Evolutionary conservation across 2,888 invertebrate genomes (phyloP).

Genomic region (Scrobipalpa costella): DNA sequence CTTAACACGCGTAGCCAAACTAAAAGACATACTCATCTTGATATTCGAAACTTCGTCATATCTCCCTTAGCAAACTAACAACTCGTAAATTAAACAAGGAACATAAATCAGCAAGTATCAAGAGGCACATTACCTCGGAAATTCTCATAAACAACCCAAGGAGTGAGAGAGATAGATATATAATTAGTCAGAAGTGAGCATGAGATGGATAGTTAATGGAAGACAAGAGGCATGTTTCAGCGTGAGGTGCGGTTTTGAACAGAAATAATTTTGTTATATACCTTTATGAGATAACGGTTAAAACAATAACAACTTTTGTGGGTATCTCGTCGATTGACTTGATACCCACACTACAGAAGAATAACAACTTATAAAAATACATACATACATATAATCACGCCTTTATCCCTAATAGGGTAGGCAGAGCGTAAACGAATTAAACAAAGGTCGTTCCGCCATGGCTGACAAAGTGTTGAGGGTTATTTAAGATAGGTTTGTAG

Average conservation of each 20-base stretch:
- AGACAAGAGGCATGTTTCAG: slow-evolving; percentile 12
- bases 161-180: slow-evolving; percentile 32
- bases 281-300: background rate
- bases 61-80: slow-evolving; percentile 30
- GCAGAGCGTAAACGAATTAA: too few species aligned
- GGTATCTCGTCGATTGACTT: too few species aligned
- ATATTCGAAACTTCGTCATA: slow-evolving; percentile 25
- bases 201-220: slow-evolving; percentile 24
- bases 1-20: background rate
- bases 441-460: too few species aligned
- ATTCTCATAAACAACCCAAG: slow-evolving; percentile 43
- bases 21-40: slow-evolving; percentile 1
- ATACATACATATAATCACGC: too few species aligned
- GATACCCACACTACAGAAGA: too few species aligned
- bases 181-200: slow-evolving; percentile 26
- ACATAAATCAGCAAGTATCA: slow-evolving; percentile 50
- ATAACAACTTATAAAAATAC: too few species aligned
- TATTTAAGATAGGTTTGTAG: too few species aligned
- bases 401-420: too few species aligned
- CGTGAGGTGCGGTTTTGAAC: background rate
- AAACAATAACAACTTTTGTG: too few species aligned
- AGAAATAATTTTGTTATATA: slow-evolving; percentile 9
- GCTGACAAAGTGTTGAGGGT: too few species aligned
- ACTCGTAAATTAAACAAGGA: slow-evolving; percentile 41
- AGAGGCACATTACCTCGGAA: slow-evolving; percentile 43